Percentiles rank a stretch among this genome's conserved stretches.
Conservation (phyloP, 2,113 vertebrate genomes). For the Echinops telfairi region DNA sequence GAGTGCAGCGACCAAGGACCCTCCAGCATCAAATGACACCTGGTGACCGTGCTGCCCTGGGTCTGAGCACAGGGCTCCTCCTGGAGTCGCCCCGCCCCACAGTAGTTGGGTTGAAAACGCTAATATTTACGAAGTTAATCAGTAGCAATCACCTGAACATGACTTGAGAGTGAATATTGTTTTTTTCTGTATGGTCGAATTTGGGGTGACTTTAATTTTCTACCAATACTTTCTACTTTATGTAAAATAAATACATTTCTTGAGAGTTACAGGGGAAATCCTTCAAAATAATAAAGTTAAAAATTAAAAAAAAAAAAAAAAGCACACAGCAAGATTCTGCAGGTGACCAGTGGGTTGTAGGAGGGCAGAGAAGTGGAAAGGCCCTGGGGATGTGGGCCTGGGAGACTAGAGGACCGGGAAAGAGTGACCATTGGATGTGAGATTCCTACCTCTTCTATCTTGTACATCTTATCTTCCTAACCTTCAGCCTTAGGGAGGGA, state of each 20-base stretch:
- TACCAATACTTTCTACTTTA: conserved; percentile 41
- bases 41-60: neutral
- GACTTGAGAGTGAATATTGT: neutral
- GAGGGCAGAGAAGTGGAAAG: neutral
- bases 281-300: neutral
- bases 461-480: neutral
- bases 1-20: neutral
- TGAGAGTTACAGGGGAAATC: neutral
- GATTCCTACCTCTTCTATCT: neutral
- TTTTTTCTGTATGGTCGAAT: neutral
- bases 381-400: neutral
- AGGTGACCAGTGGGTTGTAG: neutral
- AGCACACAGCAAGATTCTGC: neutral
- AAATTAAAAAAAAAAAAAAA: conserved; percentile 6
- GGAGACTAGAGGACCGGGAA: too few relatives aligned
- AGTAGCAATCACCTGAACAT: conserved; percentile 15
- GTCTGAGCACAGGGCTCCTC: neutral
- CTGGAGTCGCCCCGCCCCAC: neutral
- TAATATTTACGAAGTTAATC: neutral
- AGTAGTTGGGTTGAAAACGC: conserved; percentile 25
- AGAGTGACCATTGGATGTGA: neutral
- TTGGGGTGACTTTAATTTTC: conserved; percentile 22
- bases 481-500: neutral
- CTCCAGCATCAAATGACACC: neutral
- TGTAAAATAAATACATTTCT: conserved; percentile 33